Base-by-base conservation (phyloP, 2,888 invertebrate species). In the Drosophila borborema region DNA sequence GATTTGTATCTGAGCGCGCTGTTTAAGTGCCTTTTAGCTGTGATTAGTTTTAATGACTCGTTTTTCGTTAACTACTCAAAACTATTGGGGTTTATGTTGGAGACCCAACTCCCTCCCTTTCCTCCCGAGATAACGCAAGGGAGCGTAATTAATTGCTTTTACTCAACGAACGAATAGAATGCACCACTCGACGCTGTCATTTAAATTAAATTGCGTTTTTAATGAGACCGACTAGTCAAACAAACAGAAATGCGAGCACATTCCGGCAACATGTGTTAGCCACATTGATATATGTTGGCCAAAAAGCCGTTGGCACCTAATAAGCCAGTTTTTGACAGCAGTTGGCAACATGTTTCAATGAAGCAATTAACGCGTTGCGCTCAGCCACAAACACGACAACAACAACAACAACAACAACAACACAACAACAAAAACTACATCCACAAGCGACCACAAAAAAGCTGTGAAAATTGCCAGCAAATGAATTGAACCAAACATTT, bases 401-500 rank as follows among this genome's bases (percentile, higher is more conserved):
- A 69, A 28, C 62, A 71, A 23, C 65, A 67, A 45, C 58, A 62
- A n/a, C 65, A 67, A 45, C n/a, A n/a, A n/a, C n/a, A n/a, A n/a
- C n/a, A n/a, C n/a, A n/a, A n/a, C n/a, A n/a, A n/a, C n/a, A n/a
- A n/a, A n/a, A n/a, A n/a, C 58, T 64, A 67, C 73, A 75, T 18
- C 28, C 69, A 66, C 76, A 74, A 76, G 72, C 59, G 66, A 20
- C 46, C 72, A 46, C 63, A 70, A 70, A 77, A 71, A 70, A 69
- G 74, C 84, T 82, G 72, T 64, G 63, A 73, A 87, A 82, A 82
- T 80, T 77, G 58, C 48, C 69, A 64, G 58, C 75, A 67, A 82
- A 90, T 80, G 77, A 84, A 84, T 90, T 89, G 87, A 84, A 89
- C 82, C 88, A 85, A 89, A 89, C 74, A 79, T 86, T 76, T 78